Base-by-base conservation (phyloP, 2,113 vertebrate genomes). In the Brienomyrus longianalis region DNA sequence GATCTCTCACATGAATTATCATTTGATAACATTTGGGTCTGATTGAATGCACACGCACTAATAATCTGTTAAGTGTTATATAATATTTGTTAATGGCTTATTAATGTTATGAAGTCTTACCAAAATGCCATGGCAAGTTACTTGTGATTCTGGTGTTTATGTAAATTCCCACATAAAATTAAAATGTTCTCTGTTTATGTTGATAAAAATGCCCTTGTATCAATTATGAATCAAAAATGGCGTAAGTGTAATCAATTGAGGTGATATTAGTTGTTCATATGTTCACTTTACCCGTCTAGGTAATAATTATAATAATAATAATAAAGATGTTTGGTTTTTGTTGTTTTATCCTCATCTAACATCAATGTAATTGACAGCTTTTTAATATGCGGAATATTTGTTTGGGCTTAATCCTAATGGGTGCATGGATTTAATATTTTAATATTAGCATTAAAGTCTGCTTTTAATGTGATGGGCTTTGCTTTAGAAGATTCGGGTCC, bases 401-500 rank as follows among this genome's bases (percentile, higher is more conserved):
- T 89, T 59, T 13, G 45, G 48, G 21, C 77, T 62, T 89, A 89
- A 89, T 89, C 89, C 52, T 66, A 47, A 66, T 85, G 54, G 62
- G 50, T 66, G 23, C 21, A n/a, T 3, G 59, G 88, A 17, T 50
- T 88, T 51, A 52, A 31, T 35, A 52, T 86, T 86, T 27, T 35
- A 31, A 9, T 86, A 27, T 47, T 52, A 52, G 27, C 48, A 31
- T 50, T 86, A 19, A 52, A 52, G 85, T 86, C 45, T 54, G n/a
- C 48, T 52, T 86, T 86, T 86, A 87, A 87, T 43, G 51, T 35
- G n/a, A 87, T 87, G 85, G 85, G 21, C 17, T 54, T 62, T 23
- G 85, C 85, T 52, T 87, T 39, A 39, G 51, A 3, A 54, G 51
- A 87, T 54, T 23, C 56, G 85, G 15, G 31, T 0, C n/a, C 17